Conservation (phyloP, 1,140 invertebrate species). For the Drosophila subpulchrella region DNA sequence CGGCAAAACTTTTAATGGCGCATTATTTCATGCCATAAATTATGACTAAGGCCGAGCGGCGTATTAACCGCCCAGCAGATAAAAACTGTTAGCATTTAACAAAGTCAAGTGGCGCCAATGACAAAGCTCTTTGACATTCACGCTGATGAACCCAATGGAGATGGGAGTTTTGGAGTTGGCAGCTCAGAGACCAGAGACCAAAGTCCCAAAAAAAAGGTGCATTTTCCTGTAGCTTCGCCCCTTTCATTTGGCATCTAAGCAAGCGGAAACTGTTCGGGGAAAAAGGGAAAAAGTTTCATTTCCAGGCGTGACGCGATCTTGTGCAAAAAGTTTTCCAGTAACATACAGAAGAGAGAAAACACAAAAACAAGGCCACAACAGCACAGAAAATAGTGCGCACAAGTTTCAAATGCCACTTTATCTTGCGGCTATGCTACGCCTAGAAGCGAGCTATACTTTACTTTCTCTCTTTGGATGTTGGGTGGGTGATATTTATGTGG, state of each 20-base stretch:
- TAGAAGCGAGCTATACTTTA: conserved; percentile 54
- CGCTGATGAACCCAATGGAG: conserved; percentile 38
- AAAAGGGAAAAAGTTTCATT: conserved; percentile 44
- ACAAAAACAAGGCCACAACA: conserved; percentile 31
- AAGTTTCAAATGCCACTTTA: conserved; percentile 81
- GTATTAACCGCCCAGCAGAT: conserved; percentile 58
- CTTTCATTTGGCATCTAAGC: conserved; percentile 42
- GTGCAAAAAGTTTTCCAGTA: conserved; percentile 36
- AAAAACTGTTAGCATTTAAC: conserved; percentile 76
- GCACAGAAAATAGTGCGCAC: conserved; percentile 48
- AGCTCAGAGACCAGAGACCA: too few species aligned
- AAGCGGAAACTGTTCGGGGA: conserved; percentile 22
- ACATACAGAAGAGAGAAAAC: not conserved
- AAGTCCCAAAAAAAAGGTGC: conserved; percentile 16
- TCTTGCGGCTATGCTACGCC: conserved; percentile 58
- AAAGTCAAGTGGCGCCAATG: conserved; percentile 57
- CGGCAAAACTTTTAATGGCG: conserved; percentile 75
- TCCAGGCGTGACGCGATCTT: conserved; percentile 42
- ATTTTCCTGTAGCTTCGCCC: conserved; percentile 9
- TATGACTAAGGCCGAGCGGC: conserved; percentile 59
- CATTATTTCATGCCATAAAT: conserved; percentile 79
- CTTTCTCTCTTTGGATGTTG: conserved; percentile 44
- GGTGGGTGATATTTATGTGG: conserved; percentile 66
- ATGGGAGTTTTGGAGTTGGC: not conserved
- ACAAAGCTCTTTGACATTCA: conserved; percentile 55